These are phyloP conservation scores for Rhabdomys dilectus DNA, from an alignment of 2,113 vertebrate species.

Conservation along the genomic window DNA sequence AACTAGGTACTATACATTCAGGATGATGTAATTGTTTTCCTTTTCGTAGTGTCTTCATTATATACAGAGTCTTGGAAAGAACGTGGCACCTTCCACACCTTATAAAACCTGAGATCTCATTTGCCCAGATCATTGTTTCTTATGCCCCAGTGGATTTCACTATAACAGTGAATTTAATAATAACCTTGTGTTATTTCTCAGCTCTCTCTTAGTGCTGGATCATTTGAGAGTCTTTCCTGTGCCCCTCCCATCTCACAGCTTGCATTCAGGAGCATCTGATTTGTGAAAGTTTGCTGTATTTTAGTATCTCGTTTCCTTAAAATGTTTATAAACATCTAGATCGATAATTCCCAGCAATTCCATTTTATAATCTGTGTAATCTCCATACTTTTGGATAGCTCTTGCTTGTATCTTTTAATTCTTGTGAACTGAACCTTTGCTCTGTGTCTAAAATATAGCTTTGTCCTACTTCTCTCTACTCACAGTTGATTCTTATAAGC, in stretches of 20 bases:
- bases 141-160: background rate
- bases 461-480: background rate
- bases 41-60: background rate
- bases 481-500: background rate
- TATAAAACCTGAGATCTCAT: background rate
- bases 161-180: background rate
- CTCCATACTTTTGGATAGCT: background rate
- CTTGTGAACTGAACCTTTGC: background rate
- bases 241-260: background rate
- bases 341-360: background rate
- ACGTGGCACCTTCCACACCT: background rate
- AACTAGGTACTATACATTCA: background rate
- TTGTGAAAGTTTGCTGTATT: background rate
- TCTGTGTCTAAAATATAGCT: background rate
- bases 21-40: background rate
- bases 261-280: background rate
- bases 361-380: background rate
- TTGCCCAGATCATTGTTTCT: background rate
- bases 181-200: background rate
- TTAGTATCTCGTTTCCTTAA: background rate
- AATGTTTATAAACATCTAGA: background rate
- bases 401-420: background rate
- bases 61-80: background rate
- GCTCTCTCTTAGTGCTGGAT: background rate
- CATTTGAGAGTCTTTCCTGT: background rate